Percentiles rank a stretch among this genome's conserved stretches.
Conservation (phyloP, 2,888 invertebrate species). For the Stenchaetothrips biformis region DNA sequence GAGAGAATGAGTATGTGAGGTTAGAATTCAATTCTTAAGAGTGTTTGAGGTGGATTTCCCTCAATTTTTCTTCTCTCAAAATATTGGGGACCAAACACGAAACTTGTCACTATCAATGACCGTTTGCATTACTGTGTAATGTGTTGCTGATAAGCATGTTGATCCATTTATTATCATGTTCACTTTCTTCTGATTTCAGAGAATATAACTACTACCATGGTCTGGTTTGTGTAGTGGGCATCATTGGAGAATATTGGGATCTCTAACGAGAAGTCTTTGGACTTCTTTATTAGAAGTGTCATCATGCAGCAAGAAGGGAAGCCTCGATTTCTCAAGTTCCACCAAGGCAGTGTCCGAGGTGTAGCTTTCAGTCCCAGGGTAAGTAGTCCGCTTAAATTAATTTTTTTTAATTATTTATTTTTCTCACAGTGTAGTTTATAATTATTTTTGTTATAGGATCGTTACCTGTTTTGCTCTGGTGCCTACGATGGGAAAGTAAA, state of each 20-base stretch:
- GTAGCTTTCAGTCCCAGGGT: conserved; percentile 47
- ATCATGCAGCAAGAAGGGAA: conserved; percentile 46
- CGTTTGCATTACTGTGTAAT: background rate
- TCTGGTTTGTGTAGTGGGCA: too few relatives aligned
- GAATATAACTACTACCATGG: too few relatives aligned
- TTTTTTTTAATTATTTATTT: background rate
- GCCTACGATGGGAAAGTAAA: conserved; percentile 50
- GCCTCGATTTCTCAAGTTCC: conserved; percentile 45
- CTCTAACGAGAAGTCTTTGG: too few relatives aligned
- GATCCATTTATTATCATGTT: background rate
- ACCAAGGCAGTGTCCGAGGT: conserved; percentile 45
- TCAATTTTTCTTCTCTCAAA: background rate
- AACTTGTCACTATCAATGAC: background rate
- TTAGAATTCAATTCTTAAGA: background rate
- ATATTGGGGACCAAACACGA: background rate
- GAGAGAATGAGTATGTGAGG: background rate
- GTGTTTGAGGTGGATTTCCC: background rate
- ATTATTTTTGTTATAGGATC: conserved; percentile 43
- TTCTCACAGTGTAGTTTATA: background rate
- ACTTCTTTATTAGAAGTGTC: background rate
- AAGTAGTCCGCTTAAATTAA: conserved; percentile 31
- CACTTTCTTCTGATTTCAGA: background rate
- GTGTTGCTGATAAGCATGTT: background rate
- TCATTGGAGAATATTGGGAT: too few relatives aligned
- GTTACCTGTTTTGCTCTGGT: conserved; percentile 50